A percentile compares a stretch with the other conserved stretches of the same genome.
Evolutionary conservation across 92 coral and sea anemone species (phyloP).

Genomic region (Scolanthus callimorphus): DNA sequence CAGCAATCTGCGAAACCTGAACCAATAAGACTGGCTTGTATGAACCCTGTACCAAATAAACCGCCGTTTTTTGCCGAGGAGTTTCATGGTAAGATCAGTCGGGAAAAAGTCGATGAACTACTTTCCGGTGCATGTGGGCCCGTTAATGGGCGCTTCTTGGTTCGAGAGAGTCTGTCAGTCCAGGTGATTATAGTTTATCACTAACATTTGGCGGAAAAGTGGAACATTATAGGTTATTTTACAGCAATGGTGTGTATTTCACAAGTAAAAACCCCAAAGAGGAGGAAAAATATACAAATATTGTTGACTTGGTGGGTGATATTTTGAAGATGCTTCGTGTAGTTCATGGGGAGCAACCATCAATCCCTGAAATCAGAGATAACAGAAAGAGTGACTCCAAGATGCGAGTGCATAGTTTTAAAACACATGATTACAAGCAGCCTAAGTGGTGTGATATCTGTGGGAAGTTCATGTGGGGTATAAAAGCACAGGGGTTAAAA

Average conservation of each 20-base stretch:
- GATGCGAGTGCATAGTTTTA: slow-evolving; percentile 61
- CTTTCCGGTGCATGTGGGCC: slow-evolving; percentile 67
- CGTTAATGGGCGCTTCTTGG: slow-evolving; percentile 89
- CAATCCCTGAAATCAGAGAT: slow-evolving; percentile 45
- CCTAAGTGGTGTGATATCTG: slow-evolving; percentile 98
- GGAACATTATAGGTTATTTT: slow-evolving; percentile 75
- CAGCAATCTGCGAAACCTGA: slow-evolving; percentile 92
- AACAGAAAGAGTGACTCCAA: slow-evolving; percentile 27
- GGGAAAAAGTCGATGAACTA: slow-evolving; percentile 86
- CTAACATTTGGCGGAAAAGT: slow-evolving; percentile 85
- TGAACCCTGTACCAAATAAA: slow-evolving; percentile 77
- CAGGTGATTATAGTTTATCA: slow-evolving; percentile 91
- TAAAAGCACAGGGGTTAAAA: slow-evolving; percentile 87
- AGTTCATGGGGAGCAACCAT: slow-evolving; percentile 54
- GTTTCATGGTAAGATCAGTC: slow-evolving; percentile 85
- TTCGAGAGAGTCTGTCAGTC: slow-evolving; percentile 87
- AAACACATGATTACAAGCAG: slow-evolving; percentile 78
- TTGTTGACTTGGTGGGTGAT: slow-evolving; percentile 87
- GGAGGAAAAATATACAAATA: slow-evolving; percentile 50
- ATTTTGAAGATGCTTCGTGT: slow-evolving; percentile 73
- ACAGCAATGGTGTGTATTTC: slow-evolving; percentile 70
- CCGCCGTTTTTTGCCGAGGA: slow-evolving; percentile 89
- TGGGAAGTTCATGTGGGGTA: slow-evolving; percentile 92
- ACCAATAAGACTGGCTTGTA: slow-evolving; percentile 95
- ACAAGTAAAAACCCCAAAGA: slow-evolving; percentile 39